Base-by-base conservation (phyloP, 2,888 invertebrate genomes). In the Drosophila rellima region DNA sequence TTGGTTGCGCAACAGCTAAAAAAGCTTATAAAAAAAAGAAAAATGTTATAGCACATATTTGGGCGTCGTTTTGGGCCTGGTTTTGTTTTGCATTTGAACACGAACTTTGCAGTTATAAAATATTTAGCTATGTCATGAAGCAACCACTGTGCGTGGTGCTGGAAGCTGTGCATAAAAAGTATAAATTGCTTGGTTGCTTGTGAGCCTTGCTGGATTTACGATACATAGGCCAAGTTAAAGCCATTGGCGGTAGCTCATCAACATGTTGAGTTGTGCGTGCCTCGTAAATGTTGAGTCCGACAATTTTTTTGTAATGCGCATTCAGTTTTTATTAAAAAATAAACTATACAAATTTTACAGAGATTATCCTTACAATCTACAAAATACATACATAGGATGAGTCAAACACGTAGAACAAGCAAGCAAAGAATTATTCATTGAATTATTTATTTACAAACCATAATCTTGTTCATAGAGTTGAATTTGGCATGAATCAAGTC, bases 301-400 rank as follows among this genome's bases (percentile, higher is more conserved):
- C 87, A 88, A 83, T 83, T 55, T 83, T 77, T 74, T 67, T 42
- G 66, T 44, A 65, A 76, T 75, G 70, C 62, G 63, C 67, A 70
- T 86, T 88, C 40, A 35, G 67, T 29, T 72, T 80, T 78, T 78
- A 77, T 78, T 78, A 83, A 88, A 83, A 87, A 83, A 89, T 78
- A 87, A 87, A 88, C 84, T 87, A 81, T 88, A 83, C 87, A 88
- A 88, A 88, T 89, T 88, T 87, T 75, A 89, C 84, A 78, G 65
- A 87, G 74, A 84, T 88, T 88, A 90, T 82, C 64, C 56, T 56
- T 56, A 56, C 13, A 4, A n/a, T 23, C 56, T 56, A 56, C 26
- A 23, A 56, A 45, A 70, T 63, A 68, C 71, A 87, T 57, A 64
- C 35, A 66, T 47, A 65, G 42, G 35, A 65, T 42, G 31, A 65